Percentiles rank a stretch among this genome's conserved stretches.
Conservation (phyloP, 2,888 invertebrate species). For the Xestia c-nigrum region DNA sequence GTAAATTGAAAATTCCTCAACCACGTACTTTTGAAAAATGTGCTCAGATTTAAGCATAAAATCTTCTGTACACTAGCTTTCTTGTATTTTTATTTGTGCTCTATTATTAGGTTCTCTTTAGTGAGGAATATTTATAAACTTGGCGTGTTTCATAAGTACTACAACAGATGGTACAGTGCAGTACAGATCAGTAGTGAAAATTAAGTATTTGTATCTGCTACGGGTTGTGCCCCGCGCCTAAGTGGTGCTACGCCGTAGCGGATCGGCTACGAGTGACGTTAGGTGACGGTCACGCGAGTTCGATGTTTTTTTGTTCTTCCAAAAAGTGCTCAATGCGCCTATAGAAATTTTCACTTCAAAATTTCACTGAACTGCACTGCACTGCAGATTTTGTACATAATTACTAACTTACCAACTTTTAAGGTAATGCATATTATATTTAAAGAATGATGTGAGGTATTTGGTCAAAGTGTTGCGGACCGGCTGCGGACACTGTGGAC, state of each 20-base stretch:
- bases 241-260: too few species aligned
- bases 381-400: background rate
- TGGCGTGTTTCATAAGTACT: background rate
- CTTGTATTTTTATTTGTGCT: constrained; percentile 1
- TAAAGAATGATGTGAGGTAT: background rate
- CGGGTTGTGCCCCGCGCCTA: too few species aligned
- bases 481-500: background rate
- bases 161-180: background rate
- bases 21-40: constrained; percentile 45
- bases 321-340: too few species aligned
- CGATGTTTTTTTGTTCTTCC: too few species aligned
- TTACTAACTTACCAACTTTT: background rate
- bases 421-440: background rate
- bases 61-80: constrained; percentile 14
- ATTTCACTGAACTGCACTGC: background rate
- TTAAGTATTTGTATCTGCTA: too few species aligned
- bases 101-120: background rate
- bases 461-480: too few species aligned
- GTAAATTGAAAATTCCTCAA: constrained; percentile 48
- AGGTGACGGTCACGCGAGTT: too few species aligned
- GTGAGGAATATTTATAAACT: background rate
- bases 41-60: constrained; percentile 32
- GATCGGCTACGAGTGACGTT: too few species aligned
- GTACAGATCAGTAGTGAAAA: background rate
- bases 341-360: too few species aligned